Percentiles rank a stretch among this genome's conserved stretches.
Evolutionary conservation across 2,113 vertebrate species (phyloP).

Genomic region (Eolophus roseicapilla): DNA sequence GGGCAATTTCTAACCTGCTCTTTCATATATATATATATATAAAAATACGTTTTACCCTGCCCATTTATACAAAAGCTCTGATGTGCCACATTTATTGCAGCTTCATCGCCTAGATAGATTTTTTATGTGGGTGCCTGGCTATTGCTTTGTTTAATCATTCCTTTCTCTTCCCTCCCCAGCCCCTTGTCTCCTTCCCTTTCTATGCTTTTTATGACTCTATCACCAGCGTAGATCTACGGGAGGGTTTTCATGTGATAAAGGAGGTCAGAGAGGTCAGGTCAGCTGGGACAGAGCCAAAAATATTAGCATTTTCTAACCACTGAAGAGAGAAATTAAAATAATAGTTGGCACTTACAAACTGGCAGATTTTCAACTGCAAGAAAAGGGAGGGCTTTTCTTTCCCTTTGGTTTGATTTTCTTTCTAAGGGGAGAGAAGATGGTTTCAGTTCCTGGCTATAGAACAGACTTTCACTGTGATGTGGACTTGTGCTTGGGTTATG

Average conservation of each 20-base stretch:
- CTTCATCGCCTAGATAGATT: slow-evolving; percentile 56
- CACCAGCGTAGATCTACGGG: neutral
- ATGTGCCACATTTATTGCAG: slow-evolving; percentile 53
- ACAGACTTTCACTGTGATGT: neutral
- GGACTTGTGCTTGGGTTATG: neutral
- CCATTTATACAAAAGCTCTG: slow-evolving; percentile 19
- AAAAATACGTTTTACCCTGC: slow-evolving; percentile 3
- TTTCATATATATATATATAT: slow-evolving; percentile 1
- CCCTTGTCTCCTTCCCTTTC: neutral
- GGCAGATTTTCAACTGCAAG: neutral
- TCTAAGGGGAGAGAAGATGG: neutral
- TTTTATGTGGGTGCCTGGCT: slow-evolving; percentile 42
- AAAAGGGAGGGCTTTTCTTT: neutral
- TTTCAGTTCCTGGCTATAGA: neutral
- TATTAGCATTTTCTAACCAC: neutral
- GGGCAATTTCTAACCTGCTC: slow-evolving; percentile 21
- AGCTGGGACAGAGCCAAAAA: slow-evolving; percentile 40
- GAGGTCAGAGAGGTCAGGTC: slow-evolving; percentile 27
- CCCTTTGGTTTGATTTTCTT: neutral
- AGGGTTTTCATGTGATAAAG: neutral
- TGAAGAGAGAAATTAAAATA: neutral
- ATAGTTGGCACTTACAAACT: neutral
- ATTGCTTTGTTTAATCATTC: slow-evolving; percentile 63
- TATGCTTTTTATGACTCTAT: neutral
- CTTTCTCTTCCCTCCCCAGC: neutral